Evolutionary conservation across 2,888 invertebrate genomes (phyloP).

Genomic region (Papilio demoleus): DNA sequence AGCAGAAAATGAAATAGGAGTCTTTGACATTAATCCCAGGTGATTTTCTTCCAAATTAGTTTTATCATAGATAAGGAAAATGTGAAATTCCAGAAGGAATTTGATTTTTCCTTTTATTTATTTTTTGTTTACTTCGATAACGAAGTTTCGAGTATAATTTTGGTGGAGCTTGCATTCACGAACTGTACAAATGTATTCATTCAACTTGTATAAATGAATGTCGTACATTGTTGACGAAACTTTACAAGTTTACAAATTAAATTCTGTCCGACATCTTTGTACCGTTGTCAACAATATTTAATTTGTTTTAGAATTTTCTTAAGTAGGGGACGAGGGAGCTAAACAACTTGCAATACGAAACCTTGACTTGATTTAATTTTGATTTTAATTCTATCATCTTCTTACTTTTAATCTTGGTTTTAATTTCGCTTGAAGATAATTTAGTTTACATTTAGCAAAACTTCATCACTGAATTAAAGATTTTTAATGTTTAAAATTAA

Average conservation of each 20-base stretch:
- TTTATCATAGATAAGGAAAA: not conserved
- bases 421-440: no score
- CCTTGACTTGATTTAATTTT: not conserved
- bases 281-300: conserved; percentile 9
- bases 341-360: conserved; percentile 1
- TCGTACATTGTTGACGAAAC: conserved; percentile 15
- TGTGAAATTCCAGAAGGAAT: not conserved
- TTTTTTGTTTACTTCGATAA: not conserved
- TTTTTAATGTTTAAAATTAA: no score
- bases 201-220: conserved; percentile 25
- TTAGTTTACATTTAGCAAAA: no score
- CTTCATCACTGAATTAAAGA: no score
- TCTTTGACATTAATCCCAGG: conserved; percentile 2
- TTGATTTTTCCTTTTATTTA: not conserved
- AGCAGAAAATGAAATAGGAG: not conserved
- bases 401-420: not conserved
- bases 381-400: not conserved
- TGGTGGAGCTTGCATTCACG: conserved; percentile 3
- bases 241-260: conserved; percentile 11
- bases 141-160: conserved; percentile 16
- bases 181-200: conserved; percentile 22
- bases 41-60: conserved; percentile 3
- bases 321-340: not conserved
- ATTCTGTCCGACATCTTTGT: conserved; percentile 2
- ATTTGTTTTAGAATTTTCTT: conserved; percentile 10